These are phyloP conservation scores for Drosophila kepulauana DNA, from an alignment of 1,140 invertebrate genomes.

Conservation along the genomic window DNA sequence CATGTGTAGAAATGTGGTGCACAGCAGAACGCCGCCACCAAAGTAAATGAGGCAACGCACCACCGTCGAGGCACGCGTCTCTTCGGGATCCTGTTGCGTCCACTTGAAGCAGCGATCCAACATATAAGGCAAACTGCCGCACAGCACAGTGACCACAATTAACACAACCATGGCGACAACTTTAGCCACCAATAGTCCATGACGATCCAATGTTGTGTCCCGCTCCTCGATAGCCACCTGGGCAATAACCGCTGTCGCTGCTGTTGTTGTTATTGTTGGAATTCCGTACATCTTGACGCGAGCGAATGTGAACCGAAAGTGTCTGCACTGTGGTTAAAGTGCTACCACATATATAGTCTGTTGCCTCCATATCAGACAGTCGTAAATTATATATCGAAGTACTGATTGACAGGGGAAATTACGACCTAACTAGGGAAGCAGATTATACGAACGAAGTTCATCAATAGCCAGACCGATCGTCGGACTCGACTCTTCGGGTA, in stretches of 20 bases:
- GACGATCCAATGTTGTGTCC: slow-evolving; percentile 48
- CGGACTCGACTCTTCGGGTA: neutral
- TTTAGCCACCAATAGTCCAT: slow-evolving; percentile 87
- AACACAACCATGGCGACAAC: slow-evolving; percentile 90
- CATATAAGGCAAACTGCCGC: slow-evolving; percentile 89
- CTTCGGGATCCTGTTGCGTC: slow-evolving; percentile 85
- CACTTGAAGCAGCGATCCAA: slow-evolving; percentile 88
- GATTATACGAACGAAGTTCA: slow-evolving; percentile 21
- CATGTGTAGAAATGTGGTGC: slow-evolving; percentile 95
- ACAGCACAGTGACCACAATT: slow-evolving; percentile 88
- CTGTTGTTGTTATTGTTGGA: neutral
- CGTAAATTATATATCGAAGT: slow-evolving; percentile 54
- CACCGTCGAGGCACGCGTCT: slow-evolving; percentile 84
- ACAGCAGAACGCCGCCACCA: slow-evolving; percentile 95
- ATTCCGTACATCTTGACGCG: slow-evolving; percentile 44
- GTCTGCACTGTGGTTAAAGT: slow-evolving; percentile 5
- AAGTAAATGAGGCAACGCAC: slow-evolving; percentile 91
- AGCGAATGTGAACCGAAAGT: slow-evolving; percentile 38
- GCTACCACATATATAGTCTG: slow-evolving; percentile 14
- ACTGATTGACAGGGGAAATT: slow-evolving; percentile 65
- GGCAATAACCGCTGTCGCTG: neutral
- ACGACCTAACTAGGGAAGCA: slow-evolving; percentile 12
- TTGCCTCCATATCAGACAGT: slow-evolving; percentile 28
- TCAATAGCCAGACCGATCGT: slow-evolving; percentile 9
- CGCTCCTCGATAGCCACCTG: neutral